Conservation (phyloP, 1,140 invertebrate species). For the Hirudo medicinalis region DNA sequence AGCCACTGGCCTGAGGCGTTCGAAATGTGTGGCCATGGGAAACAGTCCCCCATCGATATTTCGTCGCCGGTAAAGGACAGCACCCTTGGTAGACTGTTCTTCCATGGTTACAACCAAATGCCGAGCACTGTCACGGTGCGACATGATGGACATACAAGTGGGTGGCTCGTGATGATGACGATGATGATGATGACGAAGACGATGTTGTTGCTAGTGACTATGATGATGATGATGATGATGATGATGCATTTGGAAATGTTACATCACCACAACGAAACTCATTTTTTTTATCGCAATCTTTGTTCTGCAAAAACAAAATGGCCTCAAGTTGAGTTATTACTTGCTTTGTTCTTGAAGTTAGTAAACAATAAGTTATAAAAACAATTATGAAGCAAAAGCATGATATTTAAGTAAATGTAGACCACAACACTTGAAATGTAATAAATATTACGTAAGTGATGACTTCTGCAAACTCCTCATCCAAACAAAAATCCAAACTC, state of each 20-base stretch:
- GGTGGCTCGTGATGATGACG: background rate
- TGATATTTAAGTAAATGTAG: too few species aligned
- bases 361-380: too few species aligned
- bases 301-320: background rate
- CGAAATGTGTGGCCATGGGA: background rate
- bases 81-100: background rate
- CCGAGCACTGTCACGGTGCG: background rate
- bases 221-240: background rate
- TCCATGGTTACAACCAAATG: background rate
- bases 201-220: too few species aligned
- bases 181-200: background rate
- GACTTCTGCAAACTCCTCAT: too few species aligned
- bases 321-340: background rate
- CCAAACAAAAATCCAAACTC: too few species aligned
- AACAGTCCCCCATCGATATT: background rate
- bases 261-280: background rate
- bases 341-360: too few species aligned
- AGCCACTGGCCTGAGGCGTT: background rate
- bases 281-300: background rate
- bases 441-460: too few species aligned
- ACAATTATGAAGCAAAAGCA: too few species aligned
- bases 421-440: too few species aligned
- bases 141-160: background rate
- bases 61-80: background rate
- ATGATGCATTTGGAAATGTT: background rate